These are phyloP conservation scores for Alethe castanea DNA, from an alignment of 2,113 vertebrate species.

Conservation along the genomic window DNA sequence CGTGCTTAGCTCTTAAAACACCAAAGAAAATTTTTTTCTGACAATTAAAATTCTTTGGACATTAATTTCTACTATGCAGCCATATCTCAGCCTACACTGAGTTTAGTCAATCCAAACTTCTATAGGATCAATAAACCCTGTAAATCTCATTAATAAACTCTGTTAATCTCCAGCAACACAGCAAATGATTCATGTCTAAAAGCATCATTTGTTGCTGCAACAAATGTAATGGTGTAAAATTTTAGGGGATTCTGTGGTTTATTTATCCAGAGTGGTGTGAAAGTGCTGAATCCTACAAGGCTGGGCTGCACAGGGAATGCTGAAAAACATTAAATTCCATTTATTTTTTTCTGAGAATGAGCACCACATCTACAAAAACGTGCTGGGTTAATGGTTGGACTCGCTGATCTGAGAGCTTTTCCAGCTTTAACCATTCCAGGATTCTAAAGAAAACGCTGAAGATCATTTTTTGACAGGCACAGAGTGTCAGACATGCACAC, in stretches of 20 bases:
- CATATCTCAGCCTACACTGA: neutral
- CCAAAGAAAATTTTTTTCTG: neutral
- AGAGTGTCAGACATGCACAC: neutral
- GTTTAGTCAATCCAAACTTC: neutral
- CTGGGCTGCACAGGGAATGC: neutral
- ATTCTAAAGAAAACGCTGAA: neutral
- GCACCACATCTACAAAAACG: neutral
- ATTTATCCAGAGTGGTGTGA: neutral
- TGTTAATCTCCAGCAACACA: neutral
- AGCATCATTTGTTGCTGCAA: neutral
- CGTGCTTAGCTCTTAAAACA: neutral
- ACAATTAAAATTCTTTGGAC: neutral
- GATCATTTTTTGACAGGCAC: neutral
- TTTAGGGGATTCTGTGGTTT: neutral
- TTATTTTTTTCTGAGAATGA: neutral
- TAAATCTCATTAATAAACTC: neutral
- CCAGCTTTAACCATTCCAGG: neutral
- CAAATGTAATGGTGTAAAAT: neutral
- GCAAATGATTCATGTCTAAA: neutral
- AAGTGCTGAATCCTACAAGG: neutral
- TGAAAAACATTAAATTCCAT: neutral
- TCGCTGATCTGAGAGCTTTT: fast-evolving
- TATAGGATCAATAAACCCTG: neutral
- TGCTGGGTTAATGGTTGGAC: neutral
- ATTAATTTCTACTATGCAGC: neutral